phyloP scores from a whole-genome alignment of 2,797 vertebrate species.

The Sibirionetta formosa region DNA sequence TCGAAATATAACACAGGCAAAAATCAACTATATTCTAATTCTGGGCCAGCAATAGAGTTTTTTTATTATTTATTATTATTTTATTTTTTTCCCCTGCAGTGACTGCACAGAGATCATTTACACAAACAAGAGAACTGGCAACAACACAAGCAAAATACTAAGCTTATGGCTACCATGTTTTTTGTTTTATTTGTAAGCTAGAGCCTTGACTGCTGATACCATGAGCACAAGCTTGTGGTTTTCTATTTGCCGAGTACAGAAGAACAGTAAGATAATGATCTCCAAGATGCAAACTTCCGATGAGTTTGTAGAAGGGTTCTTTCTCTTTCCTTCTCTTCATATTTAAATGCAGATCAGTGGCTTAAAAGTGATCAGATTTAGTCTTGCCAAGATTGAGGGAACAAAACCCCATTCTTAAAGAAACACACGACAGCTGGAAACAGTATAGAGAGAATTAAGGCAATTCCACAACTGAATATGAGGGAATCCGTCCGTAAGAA shows the following conservation, averaged over 20 bases:
- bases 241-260: not conserved
- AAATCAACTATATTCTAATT: conserved; percentile 6
- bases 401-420: not conserved
- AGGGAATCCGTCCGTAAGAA: not conserved
- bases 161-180: not conserved
- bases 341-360: not conserved
- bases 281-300: not conserved
- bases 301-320: not conserved
- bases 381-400: not conserved
- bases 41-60: not conserved
- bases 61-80: too few species aligned
- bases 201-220: not conserved
- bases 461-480: not conserved
- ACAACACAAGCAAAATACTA: conserved; percentile 6
- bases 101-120: not conserved
- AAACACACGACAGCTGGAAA: not conserved
- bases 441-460: not conserved
- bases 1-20: not conserved
- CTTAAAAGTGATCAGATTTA: not conserved
- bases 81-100: not conserved
- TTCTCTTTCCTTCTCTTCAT: not conserved
- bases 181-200: not conserved
- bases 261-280: not conserved
- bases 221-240: not conserved
- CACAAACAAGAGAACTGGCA: not conserved